phyloP scores from a whole-genome alignment of 2,888 invertebrate genomes.

The Danaus chrysippus region DNA sequence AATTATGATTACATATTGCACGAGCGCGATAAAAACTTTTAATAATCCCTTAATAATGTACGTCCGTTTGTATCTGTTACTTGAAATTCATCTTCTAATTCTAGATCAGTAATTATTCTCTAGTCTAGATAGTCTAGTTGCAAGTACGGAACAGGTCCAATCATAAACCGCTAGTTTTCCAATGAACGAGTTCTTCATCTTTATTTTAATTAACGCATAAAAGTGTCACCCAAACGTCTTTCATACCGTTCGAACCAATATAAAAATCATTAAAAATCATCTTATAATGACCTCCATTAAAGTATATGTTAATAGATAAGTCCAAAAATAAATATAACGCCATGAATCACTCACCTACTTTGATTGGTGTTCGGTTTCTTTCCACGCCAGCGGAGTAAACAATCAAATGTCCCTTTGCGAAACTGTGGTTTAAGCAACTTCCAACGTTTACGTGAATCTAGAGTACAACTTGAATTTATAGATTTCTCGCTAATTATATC shows the following conservation, averaged over 20 bases:
- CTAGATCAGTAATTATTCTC: too few relatives aligned
- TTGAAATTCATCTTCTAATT: too few relatives aligned
- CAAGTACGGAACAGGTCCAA: too few relatives aligned
- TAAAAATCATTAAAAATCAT: neutral
- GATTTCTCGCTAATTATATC: conserved; percentile 58
- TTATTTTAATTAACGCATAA: too few relatives aligned
- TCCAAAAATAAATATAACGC: conserved; percentile 6
- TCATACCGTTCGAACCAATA: neutral
- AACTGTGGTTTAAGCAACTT: conserved; percentile 61
- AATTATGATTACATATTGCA: too few relatives aligned
- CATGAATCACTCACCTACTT: conserved; percentile 54
- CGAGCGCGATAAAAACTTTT: too few relatives aligned
- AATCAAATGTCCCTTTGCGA: conserved; percentile 66
- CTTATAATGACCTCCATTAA: neutral
- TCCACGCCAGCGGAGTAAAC: conserved; percentile 66
- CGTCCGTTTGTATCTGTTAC: too few relatives aligned
- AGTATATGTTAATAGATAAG: neutral
- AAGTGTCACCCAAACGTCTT: neutral
- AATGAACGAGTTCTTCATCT: too few relatives aligned
- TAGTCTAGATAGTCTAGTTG: too few relatives aligned
- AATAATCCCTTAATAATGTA: too few relatives aligned
- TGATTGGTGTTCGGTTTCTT: conserved; percentile 53
- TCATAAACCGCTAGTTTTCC: too few relatives aligned
- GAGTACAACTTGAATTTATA: conserved; percentile 49
- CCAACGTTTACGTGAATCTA: conserved; percentile 61